phyloP scores from a whole-genome alignment of 2,113 vertebrate species.

The Vombatus ursinus region DNA sequence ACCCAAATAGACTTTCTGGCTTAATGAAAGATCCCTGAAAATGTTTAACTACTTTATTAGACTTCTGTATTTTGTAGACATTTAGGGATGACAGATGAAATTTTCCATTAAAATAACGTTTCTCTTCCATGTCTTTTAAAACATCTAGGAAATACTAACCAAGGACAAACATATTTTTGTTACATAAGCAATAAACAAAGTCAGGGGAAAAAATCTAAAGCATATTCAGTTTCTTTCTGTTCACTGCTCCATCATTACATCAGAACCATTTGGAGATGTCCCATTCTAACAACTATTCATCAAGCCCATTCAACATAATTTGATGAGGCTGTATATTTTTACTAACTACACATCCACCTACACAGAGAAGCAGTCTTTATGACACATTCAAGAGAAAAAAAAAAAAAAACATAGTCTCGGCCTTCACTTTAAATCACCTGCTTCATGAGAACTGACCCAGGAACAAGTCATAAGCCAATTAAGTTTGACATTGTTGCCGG shows the following conservation, averaged over 20 bases:
- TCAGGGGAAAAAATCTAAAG: neutral
- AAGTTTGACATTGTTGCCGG: conserved; percentile 67
- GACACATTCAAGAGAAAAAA: conserved; percentile 58
- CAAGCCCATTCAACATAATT: conserved; percentile 57
- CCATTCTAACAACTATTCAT: conserved; percentile 56
- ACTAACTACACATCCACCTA: conserved; percentile 60
- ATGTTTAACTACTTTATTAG: conserved; percentile 16
- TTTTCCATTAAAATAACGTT: neutral
- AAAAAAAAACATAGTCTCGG: conserved; percentile 49
- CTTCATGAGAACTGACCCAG: conserved; percentile 61
- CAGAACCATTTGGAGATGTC: conserved; percentile 48
- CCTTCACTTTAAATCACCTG: conserved; percentile 57
- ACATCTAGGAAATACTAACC: neutral
- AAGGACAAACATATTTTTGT: neutral
- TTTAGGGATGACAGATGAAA: neutral
- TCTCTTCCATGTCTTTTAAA: neutral
- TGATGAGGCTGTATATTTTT: conserved; percentile 70
- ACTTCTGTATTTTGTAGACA: neutral
- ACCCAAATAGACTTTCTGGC: neutral
- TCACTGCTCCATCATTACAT: neutral
- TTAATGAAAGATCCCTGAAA: neutral
- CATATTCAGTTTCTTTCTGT: neutral
- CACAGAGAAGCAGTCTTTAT: conserved; percentile 58
- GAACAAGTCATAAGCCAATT: conserved; percentile 71
- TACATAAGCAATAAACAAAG: neutral